These are phyloP conservation scores for Nycticryphes semicollaris DNA, from an alignment of 2,113 vertebrate species.

Conservation along the genomic window DNA sequence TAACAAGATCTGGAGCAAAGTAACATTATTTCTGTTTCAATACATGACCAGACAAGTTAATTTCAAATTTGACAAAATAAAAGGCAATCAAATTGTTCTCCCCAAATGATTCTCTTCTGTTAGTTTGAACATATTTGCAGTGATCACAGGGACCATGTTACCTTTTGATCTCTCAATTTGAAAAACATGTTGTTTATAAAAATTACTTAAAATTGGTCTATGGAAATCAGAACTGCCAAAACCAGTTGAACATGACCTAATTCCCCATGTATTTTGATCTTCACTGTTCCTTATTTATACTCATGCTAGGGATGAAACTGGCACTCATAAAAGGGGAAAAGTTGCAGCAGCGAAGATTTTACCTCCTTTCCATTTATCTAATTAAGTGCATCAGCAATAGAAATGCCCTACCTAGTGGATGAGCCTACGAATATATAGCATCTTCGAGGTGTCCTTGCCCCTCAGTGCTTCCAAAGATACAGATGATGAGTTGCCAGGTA, in stretches of 20 bases:
- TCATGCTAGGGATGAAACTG: not conserved
- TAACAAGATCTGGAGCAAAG: not conserved
- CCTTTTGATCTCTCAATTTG: not conserved
- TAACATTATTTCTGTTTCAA: not conserved
- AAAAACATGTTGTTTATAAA: not conserved
- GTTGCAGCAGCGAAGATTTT: not conserved
- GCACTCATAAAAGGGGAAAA: not conserved
- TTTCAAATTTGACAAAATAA: constrained; percentile 12
- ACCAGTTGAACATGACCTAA: not conserved
- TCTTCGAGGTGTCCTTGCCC: not conserved
- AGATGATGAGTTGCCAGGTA: not conserved
- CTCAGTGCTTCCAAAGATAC: not conserved
- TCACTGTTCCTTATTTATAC: not conserved
- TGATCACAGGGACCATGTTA: not conserved
- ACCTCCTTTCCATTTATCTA: not conserved
- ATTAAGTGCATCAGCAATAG: not conserved
- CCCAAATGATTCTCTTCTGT: not conserved
- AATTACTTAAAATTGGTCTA: not conserved
- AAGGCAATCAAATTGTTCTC: not conserved
- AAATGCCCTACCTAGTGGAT: not conserved
- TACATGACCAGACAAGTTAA: not conserved
- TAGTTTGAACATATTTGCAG: not conserved
- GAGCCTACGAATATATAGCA: not conserved
- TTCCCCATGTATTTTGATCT: not conserved
- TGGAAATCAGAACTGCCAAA: not conserved